Conservation (phyloP, 1,140 invertebrate species). For the Plutomurus gul region DNA sequence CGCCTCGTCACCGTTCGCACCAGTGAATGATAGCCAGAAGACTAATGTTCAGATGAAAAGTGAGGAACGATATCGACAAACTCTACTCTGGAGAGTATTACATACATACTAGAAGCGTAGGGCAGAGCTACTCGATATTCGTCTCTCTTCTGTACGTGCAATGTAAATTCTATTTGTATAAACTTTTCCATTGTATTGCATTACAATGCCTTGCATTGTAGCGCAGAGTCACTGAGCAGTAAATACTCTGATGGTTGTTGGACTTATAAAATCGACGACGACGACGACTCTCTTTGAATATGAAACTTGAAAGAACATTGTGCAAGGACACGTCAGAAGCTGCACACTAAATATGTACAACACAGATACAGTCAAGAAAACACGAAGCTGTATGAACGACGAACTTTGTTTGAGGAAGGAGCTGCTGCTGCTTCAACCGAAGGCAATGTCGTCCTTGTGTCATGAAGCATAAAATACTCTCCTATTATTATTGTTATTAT, state of each 20-base stretch:
- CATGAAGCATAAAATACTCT: conserved; percentile 26
- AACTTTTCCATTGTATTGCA: not conserved
- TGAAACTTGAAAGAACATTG: conserved; percentile 5
- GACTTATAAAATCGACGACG: no score
- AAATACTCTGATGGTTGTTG: no score
- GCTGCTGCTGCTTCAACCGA: not conserved
- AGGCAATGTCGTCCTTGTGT: conserved; percentile 21
- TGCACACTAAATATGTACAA: no score
- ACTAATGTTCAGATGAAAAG: not conserved
- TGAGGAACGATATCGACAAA: no score
- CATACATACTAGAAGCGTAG: no score
- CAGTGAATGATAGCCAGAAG: not conserved
- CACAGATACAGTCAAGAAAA: not conserved
- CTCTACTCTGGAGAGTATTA: no score
- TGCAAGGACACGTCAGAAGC: conserved; percentile 21
- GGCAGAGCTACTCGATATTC: no score
- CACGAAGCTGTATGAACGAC: not conserved
- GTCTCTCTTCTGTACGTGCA: no score
- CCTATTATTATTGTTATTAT: no score
- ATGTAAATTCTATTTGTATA: not conserved
- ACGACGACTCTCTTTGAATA: no score
- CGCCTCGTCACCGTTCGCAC: not conserved
- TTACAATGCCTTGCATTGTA: not conserved
- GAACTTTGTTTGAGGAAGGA: conserved; percentile 2
- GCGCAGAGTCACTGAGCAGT: not conserved